Evolutionary conservation across 2,888 invertebrate species (phyloP), one percentile per base, ranked within the genome.

Genomic region (Cheilosia scutellata): DNA sequence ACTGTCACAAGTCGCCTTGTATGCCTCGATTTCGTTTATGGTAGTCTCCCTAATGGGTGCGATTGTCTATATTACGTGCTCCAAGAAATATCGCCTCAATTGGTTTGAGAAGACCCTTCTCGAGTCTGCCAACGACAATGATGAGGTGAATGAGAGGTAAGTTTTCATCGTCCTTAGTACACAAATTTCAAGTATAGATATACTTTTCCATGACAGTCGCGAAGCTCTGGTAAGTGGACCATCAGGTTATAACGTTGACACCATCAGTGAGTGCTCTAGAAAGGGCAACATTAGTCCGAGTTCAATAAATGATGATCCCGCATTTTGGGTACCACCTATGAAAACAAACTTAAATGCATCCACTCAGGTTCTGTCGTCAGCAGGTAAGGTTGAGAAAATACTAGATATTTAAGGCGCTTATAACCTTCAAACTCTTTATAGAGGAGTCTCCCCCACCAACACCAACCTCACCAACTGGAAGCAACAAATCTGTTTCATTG

Each of bases 91-190:
- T 89, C 92, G 93, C 42, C 92, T 94, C 47, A 94, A 94, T 90
- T 94, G 94, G 94, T 94, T 94, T 88, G 94, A 94, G 90, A 93
- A 94, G 87, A 94, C 93, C 84, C 90, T 94, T 5, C 89, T 94
- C 33, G 94, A 94, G 87, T 93, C 93, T 0, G 93, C 93, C 25
- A 90, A 88, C 42, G 93, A 93, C 83, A 91, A 90, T 83, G 92
- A 91, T 60, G 92, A 92, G 57, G 89, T 92, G 37, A 92, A 90
- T 25, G 92, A 93, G 77, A 92, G 93, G 93, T 93, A 65, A 83
- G 87, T 58, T n/a, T 65, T 37, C 16, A 9, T 5, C 16, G 13
- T 55, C 13, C 9, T 4, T 13, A 2, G n/a, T 20, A 11, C 25
- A 0, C 37, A 37, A 37, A 0, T 37, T 37, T 37, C 4, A 3